Conservation (phyloP, 2,888 invertebrate species). For the Lasius platythorax region DNA sequence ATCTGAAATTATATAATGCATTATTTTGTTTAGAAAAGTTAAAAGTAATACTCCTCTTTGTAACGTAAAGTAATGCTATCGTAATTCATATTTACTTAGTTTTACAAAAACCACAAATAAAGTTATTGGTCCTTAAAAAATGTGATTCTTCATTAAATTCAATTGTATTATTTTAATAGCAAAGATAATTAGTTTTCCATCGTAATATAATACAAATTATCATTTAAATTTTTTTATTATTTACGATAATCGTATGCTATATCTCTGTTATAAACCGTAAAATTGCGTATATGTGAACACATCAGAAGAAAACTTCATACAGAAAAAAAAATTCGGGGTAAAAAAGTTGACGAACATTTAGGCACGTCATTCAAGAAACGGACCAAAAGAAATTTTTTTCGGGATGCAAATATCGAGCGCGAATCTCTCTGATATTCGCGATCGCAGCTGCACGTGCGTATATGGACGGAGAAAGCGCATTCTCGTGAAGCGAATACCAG, state of each 20-base stretch:
- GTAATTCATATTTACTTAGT: neutral
- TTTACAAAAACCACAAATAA: neutral
- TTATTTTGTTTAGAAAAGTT: neutral
- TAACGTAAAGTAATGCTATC: neutral
- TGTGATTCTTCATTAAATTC: neutral
- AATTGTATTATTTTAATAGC: neutral
- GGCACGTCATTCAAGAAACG: neutral
- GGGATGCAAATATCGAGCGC: neutral
- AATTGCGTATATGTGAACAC: neutral
- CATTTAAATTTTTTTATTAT: neutral
- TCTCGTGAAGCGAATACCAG: constrained; percentile 54
- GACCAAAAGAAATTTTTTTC: constrained; percentile 9
- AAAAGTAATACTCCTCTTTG: neutral
- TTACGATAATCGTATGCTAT: neutral
- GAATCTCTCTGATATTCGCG: constrained; percentile 26
- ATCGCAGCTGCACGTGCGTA: constrained; percentile 43
- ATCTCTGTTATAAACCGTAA: neutral
- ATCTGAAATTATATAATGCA: neutral
- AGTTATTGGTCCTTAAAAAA: neutral
- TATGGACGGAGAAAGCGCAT: constrained; percentile 71
- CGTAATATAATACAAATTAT: neutral
- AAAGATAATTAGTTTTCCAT: neutral
- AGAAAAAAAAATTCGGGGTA: neutral
- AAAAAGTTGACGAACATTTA: constrained; percentile 11
- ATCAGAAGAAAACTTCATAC: neutral